Evolutionary conservation across 2,888 invertebrate genomes (phyloP).

Genomic region (Pandemis heparana): DNA sequence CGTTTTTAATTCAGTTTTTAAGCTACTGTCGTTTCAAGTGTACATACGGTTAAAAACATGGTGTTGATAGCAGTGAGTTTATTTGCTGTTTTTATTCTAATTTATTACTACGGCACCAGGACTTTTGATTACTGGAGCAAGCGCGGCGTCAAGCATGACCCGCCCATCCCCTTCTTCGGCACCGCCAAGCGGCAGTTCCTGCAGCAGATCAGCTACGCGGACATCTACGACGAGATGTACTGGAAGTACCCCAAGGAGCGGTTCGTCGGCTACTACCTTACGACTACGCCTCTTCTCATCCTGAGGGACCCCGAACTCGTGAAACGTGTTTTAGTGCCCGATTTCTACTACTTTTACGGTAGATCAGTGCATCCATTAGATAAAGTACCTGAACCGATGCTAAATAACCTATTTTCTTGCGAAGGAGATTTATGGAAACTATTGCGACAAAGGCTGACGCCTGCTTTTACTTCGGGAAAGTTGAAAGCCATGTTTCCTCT

Average conservation of each 20-base stretch:
- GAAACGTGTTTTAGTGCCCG: conserved; percentile 46
- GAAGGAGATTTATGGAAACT: conserved; percentile 48
- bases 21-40: neutral
- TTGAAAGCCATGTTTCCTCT: conserved; percentile 52
- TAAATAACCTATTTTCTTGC: conserved; percentile 48
- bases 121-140: conserved; percentile 46
- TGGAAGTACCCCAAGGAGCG: conserved; percentile 47
- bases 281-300: conserved; percentile 44
- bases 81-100: conserved; percentile 4
- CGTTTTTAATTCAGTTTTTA: no score
- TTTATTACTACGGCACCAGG: conserved; percentile 44
- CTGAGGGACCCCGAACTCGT: conserved; percentile 49
- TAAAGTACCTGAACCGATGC: conserved; percentile 45
- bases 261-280: conserved; percentile 45
- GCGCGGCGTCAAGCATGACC: conserved; percentile 45
- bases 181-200: conserved; percentile 38
- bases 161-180: conserved; percentile 46
- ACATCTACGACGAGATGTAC: conserved; percentile 44
- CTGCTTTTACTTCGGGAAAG: conserved; percentile 50
- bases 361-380: conserved; percentile 44
- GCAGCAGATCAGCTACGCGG: conserved; percentile 40
- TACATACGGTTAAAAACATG: neutral
- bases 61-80: neutral
- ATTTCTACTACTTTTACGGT: conserved; percentile 46
- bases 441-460: conserved; percentile 44